A percentile compares a stretch with the other conserved stretches of the same genome.
Conservation (phyloP, 2,888 invertebrate genomes). For the Pheosia tremula region DNA sequence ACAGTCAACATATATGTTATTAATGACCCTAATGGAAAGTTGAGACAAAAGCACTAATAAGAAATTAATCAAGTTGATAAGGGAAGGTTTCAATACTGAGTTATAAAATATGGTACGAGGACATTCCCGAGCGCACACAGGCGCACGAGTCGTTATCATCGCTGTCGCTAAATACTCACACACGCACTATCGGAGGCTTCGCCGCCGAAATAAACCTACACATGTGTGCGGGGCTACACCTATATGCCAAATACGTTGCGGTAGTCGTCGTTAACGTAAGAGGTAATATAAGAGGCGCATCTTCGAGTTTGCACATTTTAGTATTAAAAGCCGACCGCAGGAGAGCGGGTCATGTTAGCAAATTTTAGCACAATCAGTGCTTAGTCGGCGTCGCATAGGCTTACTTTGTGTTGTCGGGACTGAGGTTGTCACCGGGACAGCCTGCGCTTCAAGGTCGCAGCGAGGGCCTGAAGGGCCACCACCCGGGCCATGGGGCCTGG, state of each 20-base stretch:
- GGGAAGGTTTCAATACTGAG: constrained; percentile 39
- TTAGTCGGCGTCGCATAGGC: constrained; percentile 55
- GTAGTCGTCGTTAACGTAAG: constrained; percentile 81
- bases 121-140: constrained; percentile 44
- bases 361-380: constrained; percentile 63
- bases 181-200: constrained; percentile 51
- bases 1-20: constrained; percentile 17
- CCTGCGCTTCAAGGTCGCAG: constrained; percentile 38
- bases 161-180: constrained; percentile 52
- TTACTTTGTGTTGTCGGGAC: constrained; percentile 56
- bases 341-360: constrained; percentile 77
- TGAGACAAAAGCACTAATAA: constrained; percentile 33
- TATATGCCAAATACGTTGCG: constrained; percentile 82
- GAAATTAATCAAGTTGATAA: constrained; percentile 39
- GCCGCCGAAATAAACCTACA: constrained; percentile 71
- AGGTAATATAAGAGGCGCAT: constrained; percentile 84
- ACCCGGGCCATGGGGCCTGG: constrained; percentile 80
- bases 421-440: constrained; percentile 40
- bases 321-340: constrained; percentile 76
- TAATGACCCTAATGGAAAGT: constrained; percentile 28
- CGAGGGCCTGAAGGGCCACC: constrained; percentile 61
- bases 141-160: constrained; percentile 45
- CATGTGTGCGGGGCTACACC: constrained; percentile 49
- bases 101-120: constrained; percentile 54
- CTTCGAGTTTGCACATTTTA: constrained; percentile 83